These are phyloP conservation scores for Cyphotilapia sp. DNA, from an alignment of 2,113 vertebrate genomes.

Conservation along the genomic window DNA sequence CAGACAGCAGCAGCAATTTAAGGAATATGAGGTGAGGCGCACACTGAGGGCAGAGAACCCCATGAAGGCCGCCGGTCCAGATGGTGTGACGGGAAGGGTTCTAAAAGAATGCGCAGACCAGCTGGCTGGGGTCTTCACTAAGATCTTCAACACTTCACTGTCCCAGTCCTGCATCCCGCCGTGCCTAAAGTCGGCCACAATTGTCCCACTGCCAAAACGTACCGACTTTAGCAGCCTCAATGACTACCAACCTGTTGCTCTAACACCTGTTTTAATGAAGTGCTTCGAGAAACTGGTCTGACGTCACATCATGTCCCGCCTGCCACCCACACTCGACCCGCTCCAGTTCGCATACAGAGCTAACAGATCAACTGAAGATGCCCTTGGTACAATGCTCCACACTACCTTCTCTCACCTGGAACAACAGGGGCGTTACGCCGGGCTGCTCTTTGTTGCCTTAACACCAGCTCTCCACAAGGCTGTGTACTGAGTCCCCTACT, in stretches of 20 bases:
- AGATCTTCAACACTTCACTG: not conserved
- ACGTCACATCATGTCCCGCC: rapidly evolving
- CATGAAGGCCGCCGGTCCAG: not conserved
- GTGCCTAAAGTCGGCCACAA: rapidly evolving
- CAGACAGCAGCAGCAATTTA: not conserved
- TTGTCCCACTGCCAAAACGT: not conserved
- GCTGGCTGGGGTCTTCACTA: not conserved
- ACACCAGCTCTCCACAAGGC: not conserved
- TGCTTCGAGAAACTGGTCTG: not conserved
- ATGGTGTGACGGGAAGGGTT: not conserved
- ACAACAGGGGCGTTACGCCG: not conserved
- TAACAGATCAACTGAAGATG: not conserved
- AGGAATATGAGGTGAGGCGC: not conserved
- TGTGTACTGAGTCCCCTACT: not conserved
- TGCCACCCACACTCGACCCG: not conserved
- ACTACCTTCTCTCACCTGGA: not conserved
- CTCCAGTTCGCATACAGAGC: not conserved
- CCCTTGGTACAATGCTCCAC: not conserved
- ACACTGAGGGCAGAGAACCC: not conserved
- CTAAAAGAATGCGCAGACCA: not conserved
- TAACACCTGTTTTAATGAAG: not conserved
- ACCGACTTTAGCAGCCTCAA: rapidly evolving
- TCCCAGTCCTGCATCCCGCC: not conserved
- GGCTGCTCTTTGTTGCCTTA: not conserved
- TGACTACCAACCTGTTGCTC: rapidly evolving